Conservation (phyloP, 2,888 invertebrate species). For the Archips xylosteana region DNA sequence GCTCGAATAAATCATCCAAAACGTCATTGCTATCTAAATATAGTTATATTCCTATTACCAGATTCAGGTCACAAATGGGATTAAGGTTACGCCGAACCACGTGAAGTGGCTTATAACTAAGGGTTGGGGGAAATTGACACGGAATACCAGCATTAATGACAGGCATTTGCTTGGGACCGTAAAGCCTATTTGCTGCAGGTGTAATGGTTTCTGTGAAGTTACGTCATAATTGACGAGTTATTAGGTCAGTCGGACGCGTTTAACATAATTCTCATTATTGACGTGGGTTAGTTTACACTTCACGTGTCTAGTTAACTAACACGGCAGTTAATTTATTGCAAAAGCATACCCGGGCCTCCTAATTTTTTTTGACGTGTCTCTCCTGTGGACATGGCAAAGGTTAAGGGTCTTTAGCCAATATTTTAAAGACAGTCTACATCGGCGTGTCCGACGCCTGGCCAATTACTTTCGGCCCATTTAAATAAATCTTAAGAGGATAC, state of each 20-base stretch:
- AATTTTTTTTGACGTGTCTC: too few relatives aligned
- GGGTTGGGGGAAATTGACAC: slow-evolving; percentile 64
- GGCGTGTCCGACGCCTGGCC: too few relatives aligned
- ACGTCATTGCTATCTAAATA: neutral
- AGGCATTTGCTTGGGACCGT: slow-evolving; percentile 54
- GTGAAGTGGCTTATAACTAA: slow-evolving; percentile 54
- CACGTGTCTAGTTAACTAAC: neutral
- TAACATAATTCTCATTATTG: slow-evolving; percentile 22
- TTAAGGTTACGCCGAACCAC: slow-evolving; percentile 56
- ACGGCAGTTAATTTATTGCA: neutral
- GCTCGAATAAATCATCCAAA: slow-evolving; percentile 30
- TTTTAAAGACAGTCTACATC: too few relatives aligned
- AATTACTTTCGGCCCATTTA: too few relatives aligned
- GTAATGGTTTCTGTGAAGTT: slow-evolving; percentile 24
- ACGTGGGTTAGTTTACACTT: neutral
- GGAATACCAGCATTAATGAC: slow-evolving; percentile 79
- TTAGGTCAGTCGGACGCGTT: slow-evolving; percentile 35
- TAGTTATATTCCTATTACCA: slow-evolving; percentile 27
- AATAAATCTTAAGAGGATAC: too few relatives aligned
- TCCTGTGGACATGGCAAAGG: too few relatives aligned
- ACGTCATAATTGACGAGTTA: slow-evolving; percentile 36
- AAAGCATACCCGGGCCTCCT: neutral
- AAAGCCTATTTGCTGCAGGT: slow-evolving; percentile 47
- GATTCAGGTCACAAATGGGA: slow-evolving; percentile 58
- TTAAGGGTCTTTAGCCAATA: too few relatives aligned